Conservation (phyloP, 2,113 vertebrate species). For the Ammodytes marinus region DNA sequence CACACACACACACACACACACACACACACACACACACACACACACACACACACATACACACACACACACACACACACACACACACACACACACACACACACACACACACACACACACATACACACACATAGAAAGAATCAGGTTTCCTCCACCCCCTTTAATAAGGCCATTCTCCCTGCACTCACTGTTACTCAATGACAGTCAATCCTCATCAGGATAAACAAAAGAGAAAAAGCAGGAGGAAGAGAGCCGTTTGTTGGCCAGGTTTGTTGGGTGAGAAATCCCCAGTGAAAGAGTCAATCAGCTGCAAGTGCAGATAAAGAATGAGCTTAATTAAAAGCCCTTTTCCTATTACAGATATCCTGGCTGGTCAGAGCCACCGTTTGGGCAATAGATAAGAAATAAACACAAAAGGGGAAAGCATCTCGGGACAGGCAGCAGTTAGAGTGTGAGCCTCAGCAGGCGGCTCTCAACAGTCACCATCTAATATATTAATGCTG, state of each 20-base stretch:
- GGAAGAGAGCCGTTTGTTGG: conserved; percentile 31
- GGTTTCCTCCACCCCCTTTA: conserved; percentile 63
- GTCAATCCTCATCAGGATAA: conserved; percentile 73
- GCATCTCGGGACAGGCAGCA: conserved; percentile 64
- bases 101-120: conserved; percentile 31
- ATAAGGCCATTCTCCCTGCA: conserved; percentile 70
- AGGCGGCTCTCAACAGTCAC: conserved; percentile 77
- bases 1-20: conserved; percentile 22
- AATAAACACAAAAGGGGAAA: conserved; percentile 49
- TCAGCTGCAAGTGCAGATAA: conserved; percentile 53
- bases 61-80: conserved; percentile 15
- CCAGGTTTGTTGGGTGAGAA: conserved; percentile 51
- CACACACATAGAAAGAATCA: conserved; percentile 30
- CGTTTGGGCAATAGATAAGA: conserved; percentile 55
- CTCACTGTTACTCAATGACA: conserved; percentile 72
- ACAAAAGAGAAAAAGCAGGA: conserved; percentile 69
- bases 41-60: conserved; percentile 31
- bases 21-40: conserved; percentile 34
- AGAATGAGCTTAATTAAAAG: conserved; percentile 72
- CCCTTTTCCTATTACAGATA: conserved; percentile 52
- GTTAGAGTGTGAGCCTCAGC: conserved; percentile 74
- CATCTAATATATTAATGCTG: conserved; percentile 87
- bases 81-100: conserved; percentile 35
- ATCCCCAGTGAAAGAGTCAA: conserved; percentile 56
- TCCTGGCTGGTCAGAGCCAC: conserved; percentile 36